A percentile compares a stretch with the other conserved stretches of the same genome.
phyloP scores from a whole-genome alignment of 1,140 invertebrate species.

The Aphelenchoides fujianensis region DNA sequence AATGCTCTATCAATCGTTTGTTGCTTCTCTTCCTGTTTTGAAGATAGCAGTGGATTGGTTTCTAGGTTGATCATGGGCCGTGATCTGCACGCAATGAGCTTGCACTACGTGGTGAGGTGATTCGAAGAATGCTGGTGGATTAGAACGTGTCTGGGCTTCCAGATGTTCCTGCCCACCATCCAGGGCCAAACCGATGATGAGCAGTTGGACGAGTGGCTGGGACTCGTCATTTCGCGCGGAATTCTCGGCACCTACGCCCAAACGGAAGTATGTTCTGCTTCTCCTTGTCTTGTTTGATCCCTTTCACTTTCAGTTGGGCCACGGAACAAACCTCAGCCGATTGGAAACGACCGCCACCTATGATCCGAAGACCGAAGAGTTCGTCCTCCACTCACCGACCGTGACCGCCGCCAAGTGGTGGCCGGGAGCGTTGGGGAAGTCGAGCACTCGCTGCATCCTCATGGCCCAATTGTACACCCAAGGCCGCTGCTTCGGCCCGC shows the following conservation, averaged over 20 bases:
- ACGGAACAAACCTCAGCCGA: constrained; percentile 78
- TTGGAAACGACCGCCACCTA: constrained; percentile 87
- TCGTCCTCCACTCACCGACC: constrained; percentile 80
- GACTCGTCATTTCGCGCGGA: constrained; percentile 74
- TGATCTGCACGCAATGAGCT: constrained; percentile 76
- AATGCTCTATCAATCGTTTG: too few species aligned
- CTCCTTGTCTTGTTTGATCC: not conserved
- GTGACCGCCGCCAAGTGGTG: constrained; percentile 81
- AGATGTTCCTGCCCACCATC: constrained; percentile 87
- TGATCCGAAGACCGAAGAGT: constrained; percentile 78
- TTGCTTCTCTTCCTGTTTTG: constrained; percentile 64
- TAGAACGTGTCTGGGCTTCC: too few species aligned
- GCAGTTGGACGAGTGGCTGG: constrained; percentile 81
- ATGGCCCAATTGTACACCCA: constrained; percentile 82
- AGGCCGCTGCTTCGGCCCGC: constrained; percentile 79
- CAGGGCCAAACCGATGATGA: constrained; percentile 79
- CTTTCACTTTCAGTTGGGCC: constrained; percentile 10
- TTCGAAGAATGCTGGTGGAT: too few species aligned
- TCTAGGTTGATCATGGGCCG: constrained; percentile 63
- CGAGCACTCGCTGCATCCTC: constrained; percentile 80
- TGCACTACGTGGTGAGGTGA: constrained; percentile 84
- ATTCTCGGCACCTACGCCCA: constrained; percentile 90
- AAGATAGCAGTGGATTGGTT: constrained; percentile 15
- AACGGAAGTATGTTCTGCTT: constrained; percentile 83
- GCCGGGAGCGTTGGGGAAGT: constrained; percentile 73